Conservation (phyloP, 2,888 invertebrate species). For the Galerucella calmariensis region DNA sequence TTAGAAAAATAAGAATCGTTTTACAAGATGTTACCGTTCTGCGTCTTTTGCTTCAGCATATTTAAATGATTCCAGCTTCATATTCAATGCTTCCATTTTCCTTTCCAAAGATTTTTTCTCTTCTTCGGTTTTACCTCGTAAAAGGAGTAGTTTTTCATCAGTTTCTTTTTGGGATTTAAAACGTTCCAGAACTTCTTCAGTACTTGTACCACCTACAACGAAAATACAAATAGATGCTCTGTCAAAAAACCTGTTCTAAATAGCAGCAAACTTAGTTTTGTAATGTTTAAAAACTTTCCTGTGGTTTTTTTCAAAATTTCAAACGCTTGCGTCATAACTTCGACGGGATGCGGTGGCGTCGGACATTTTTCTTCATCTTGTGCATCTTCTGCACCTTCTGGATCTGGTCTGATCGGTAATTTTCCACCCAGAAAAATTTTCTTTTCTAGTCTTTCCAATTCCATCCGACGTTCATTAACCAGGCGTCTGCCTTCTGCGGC, state of each 20-base stretch:
- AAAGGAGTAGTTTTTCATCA: constrained; percentile 74
- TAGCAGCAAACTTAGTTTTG: background rate
- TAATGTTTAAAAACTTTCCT: constrained; percentile 61
- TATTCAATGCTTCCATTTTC: constrained; percentile 72
- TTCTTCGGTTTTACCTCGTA: constrained; percentile 78
- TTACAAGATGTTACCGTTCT: constrained; percentile 72
- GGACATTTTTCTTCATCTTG: constrained; percentile 61
- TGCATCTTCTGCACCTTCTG: constrained; percentile 57
- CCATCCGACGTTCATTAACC: constrained; percentile 77
- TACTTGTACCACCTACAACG: constrained; percentile 74
- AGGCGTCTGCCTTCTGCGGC: constrained; percentile 74
- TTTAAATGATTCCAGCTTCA: constrained; percentile 80
- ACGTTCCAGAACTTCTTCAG: constrained; percentile 79
- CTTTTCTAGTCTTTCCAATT: constrained; percentile 81
- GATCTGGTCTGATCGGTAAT: constrained; percentile 58
- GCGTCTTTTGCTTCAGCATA: constrained; percentile 84
- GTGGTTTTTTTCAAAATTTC: constrained; percentile 81
- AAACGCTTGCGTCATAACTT: constrained; percentile 73
- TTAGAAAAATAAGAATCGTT: background rate
- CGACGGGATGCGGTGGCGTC: constrained; percentile 61
- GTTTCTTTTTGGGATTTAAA: constrained; percentile 82
- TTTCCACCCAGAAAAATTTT: constrained; percentile 73
- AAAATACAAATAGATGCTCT: background rate
- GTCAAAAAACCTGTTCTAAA: too few relatives aligned
- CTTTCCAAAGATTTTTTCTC: constrained; percentile 79